Percentiles rank a stretch among this genome's conserved stretches.
phyloP scores from a whole-genome alignment of 1,140 invertebrate species.

The Habropoda laboriosa region DNA sequence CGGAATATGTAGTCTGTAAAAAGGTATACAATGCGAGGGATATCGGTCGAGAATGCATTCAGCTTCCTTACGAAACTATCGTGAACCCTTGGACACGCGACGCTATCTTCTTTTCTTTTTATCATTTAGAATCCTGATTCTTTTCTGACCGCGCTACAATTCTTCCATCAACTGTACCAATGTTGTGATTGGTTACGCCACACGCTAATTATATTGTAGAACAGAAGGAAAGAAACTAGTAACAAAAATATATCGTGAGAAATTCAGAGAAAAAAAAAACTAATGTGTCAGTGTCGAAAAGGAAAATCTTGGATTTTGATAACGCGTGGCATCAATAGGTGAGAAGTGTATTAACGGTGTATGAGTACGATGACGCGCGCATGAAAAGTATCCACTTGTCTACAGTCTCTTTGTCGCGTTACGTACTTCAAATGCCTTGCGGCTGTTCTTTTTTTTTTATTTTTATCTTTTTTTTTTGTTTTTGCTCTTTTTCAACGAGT shows the following conservation, averaged over 20 bases:
- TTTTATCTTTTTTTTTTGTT: background rate
- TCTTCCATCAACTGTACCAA: too few species aligned
- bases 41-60: conserved; percentile 23
- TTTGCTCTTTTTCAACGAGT: background rate
- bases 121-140: too few species aligned
- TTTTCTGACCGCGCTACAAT: too few species aligned
- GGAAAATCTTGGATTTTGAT: too few species aligned
- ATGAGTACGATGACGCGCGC: background rate
- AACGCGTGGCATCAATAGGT: background rate
- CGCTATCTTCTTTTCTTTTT: too few species aligned
- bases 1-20: background rate
- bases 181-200: background rate
- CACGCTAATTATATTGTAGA: background rate
- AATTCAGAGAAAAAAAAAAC: background rate
- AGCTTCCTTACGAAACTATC: background rate
- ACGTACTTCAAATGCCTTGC: too few species aligned
- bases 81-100: too few species aligned
- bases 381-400: background rate
- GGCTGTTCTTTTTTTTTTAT: conserved; percentile 24
- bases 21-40: background rate
- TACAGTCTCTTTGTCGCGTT: background rate
- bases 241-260: background rate
- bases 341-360: background rate
- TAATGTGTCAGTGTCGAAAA: too few species aligned
- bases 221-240: background rate